Evolutionary conservation across 2,797 vertebrate genomes (phyloP).

Genomic region (Typhlichthys eigenmanni): DNA sequence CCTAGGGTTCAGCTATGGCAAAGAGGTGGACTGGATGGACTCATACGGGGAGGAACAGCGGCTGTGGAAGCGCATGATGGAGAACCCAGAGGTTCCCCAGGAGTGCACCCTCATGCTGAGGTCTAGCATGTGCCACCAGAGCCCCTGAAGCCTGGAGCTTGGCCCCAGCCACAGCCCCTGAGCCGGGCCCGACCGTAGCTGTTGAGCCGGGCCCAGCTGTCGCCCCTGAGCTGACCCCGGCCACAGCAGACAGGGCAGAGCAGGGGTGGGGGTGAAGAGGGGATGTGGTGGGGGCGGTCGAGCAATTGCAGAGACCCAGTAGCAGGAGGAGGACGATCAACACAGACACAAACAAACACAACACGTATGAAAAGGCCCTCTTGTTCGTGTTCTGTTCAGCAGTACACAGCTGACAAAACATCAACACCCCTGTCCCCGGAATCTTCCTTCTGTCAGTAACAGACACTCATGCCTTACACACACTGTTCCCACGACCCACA

Average conservation of each 20-base stretch:
- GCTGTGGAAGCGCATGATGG: slow-evolving; percentile 93
- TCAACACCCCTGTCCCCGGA: slow-evolving; percentile 15
- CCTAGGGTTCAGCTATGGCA: slow-evolving; percentile 89
- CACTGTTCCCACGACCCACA: slow-evolving; percentile 37
- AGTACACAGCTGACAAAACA: slow-evolving; percentile 12
- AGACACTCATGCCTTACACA: slow-evolving; percentile 72
- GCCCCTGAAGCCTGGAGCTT: slow-evolving; percentile 63
- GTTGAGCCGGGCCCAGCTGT: too few relatives aligned
- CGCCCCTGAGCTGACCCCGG: background rate
- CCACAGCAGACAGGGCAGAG: slow-evolving; percentile 12
- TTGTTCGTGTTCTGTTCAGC: slow-evolving; percentile 6
- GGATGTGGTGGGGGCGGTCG: background rate
- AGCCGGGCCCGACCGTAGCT: background rate
- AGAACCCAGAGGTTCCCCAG: slow-evolving; percentile 86
- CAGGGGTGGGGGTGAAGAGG: slow-evolving; percentile 13
- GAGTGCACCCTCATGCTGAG: slow-evolving; percentile 93
- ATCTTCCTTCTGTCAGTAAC: slow-evolving; percentile 35
- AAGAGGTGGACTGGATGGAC: slow-evolving; percentile 96
- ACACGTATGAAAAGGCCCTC: background rate
- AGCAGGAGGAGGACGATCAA: background rate
- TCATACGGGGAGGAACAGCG: slow-evolving; percentile 89
- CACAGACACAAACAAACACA: slow-evolving; percentile 6
- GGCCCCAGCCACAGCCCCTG: background rate
- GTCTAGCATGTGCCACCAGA: slow-evolving; percentile 88
- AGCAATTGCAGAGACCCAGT: background rate